Evolutionary conservation across 2,113 vertebrate species (phyloP).

Genomic region (Aphelocoma coerulescens): DNA sequence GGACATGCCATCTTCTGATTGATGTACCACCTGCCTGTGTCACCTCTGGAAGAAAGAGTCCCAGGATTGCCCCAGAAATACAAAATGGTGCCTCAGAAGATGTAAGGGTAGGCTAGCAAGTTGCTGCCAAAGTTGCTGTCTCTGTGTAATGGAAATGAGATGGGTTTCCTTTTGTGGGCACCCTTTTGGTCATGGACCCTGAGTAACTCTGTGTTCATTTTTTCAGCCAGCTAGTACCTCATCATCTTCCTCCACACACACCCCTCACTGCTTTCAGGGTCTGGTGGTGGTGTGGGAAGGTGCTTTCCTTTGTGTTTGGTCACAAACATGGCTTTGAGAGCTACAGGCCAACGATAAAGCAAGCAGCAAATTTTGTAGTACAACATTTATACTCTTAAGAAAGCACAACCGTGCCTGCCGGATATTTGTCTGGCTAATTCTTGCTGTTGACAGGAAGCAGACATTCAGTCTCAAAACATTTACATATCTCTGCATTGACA

Average conservation of each 20-base stretch:
- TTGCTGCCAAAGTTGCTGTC: not conserved
- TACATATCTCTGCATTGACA: conserved; percentile 10
- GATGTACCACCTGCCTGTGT: not conserved
- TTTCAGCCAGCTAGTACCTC: not conserved
- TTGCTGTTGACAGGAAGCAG: conserved; percentile 48
- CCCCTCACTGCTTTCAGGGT: not conserved
- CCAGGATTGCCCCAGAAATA: not conserved
- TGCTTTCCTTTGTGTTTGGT: not conserved
- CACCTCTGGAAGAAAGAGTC: not conserved
- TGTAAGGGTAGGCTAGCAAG: not conserved
- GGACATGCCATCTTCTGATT: not conserved
- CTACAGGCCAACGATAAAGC: not conserved
- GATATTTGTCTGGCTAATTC: conserved; percentile 37
- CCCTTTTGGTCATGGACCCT: not conserved
- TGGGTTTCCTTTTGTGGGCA: not conserved
- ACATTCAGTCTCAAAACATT: conserved; percentile 46
- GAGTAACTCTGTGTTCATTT: not conserved
- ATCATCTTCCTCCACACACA: not conserved
- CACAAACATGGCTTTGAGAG: not conserved
- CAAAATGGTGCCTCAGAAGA: not conserved
- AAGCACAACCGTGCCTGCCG: not conserved
- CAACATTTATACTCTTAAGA: not conserved
- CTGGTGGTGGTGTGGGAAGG: not conserved
- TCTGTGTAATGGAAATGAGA: not conserved
- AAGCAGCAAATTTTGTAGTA: not conserved